Evolutionary conservation across 2,797 vertebrate species (phyloP), one percentile per base, ranked within the genome.

Genomic region (Spinibarbus caldwelli): DNA sequence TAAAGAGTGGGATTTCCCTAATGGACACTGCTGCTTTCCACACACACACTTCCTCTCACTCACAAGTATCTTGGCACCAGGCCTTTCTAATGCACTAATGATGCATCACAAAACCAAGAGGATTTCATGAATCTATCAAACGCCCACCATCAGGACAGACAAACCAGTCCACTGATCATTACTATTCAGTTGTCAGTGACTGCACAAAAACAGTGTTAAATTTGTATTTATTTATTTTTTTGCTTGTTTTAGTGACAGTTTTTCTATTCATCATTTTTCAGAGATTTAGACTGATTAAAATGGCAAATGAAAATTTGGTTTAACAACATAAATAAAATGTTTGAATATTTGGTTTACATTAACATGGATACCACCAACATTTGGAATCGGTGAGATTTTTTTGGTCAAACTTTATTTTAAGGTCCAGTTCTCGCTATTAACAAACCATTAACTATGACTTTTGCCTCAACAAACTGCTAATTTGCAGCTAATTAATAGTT

Each of bases 1-100:
- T 78, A 72, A 86, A 82, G 84, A 86, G 87, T 87, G 82, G 86
- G 82, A 89, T 89, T 85, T 88, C 85, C 87, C 85, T 87, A 79
- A 82, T 85, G 87, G 79, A 83, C 77, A 41, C 78, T 70, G 62
- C 47, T 54, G 72, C 59, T 66, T 82, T 84, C 36, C 68, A 67
- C 41, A 41, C 54, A 34, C 49, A 75, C 57, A 71, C 19, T 45
- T 34, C 67, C 77, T 19, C 29, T 14, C 26, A 38, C 31, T 21
- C 43, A 67, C 12, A 52, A 31, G 47, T n/a, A 31, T 29, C 38
- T n/a, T 77, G 45, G 29, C 31, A 26, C 43, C 21, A 34, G 67
- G 45, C 11, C 17, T 84, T 68, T 84, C 62, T 52, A 47, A 70
- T 68, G 19, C 34, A 77, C 59, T 83, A 49, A 75, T 75, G 59